phyloP scores from a whole-genome alignment of 2,888 invertebrate species.

The Andrena bucephala region DNA sequence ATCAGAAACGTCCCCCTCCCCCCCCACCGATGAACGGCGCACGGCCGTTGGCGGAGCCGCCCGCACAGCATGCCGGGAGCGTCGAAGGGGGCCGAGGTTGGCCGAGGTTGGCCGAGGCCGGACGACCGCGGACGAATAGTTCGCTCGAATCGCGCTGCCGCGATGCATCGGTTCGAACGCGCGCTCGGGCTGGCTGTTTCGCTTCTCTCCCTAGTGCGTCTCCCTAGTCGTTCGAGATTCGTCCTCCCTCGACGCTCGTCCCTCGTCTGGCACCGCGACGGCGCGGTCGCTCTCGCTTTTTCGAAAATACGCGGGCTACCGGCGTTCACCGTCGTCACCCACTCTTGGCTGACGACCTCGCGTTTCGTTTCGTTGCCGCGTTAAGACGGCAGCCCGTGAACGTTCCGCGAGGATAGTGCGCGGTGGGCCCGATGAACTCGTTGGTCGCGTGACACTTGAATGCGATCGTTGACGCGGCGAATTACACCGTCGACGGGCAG shows the following conservation, averaged over 20 bases:
- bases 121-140: slow-evolving; percentile 72
- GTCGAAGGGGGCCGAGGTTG: slow-evolving; percentile 60
- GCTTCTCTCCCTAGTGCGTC: slow-evolving; percentile 62
- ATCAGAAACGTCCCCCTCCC: slow-evolving; percentile 2
- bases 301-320: slow-evolving; percentile 51
- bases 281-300: slow-evolving; percentile 38
- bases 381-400: background rate
- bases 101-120: slow-evolving; percentile 48
- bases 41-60: slow-evolving; percentile 48
- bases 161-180: slow-evolving; percentile 74
- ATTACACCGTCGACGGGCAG: background rate
- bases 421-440: slow-evolving; percentile 42
- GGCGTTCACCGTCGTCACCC: background rate
- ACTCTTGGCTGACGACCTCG: background rate
- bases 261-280: slow-evolving; percentile 39
- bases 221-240: slow-evolving; percentile 50
- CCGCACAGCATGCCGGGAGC: slow-evolving; percentile 59
- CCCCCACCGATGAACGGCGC: slow-evolving; percentile 1
- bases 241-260: slow-evolving; percentile 51
- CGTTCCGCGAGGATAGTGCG: background rate
- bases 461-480: slow-evolving; percentile 25
- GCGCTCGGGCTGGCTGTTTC: slow-evolving; percentile 64
- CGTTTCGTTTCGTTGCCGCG: slow-evolving; percentile 17
- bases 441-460: slow-evolving; percentile 48
- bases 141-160: slow-evolving; percentile 75